Conservation (phyloP, 2,888 invertebrate species). For the Nomada goodeniana region DNA sequence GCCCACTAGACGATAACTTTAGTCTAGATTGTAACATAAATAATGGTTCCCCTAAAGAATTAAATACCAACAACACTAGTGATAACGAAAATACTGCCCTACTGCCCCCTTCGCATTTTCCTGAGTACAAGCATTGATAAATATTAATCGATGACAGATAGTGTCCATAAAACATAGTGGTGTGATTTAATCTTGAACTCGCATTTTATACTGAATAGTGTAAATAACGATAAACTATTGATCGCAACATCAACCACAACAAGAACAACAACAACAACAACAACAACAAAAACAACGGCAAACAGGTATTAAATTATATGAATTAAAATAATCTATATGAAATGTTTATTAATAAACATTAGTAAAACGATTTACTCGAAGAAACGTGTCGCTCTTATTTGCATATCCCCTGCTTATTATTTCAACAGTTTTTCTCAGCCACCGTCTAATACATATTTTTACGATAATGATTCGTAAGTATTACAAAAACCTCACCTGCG, state of each 20-base stretch:
- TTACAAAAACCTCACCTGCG: background rate
- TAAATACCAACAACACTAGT: slow-evolving; percentile 82
- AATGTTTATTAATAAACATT: slow-evolving; percentile 84
- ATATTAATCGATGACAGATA: slow-evolving; percentile 83
- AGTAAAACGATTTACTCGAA: slow-evolving; percentile 80
- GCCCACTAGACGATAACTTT: slow-evolving; percentile 82
- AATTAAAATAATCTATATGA: slow-evolving; percentile 82
- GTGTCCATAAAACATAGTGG: slow-evolving; percentile 80
- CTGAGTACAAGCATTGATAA: slow-evolving; percentile 84
- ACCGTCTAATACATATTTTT: background rate
- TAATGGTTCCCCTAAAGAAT: slow-evolving; percentile 80
- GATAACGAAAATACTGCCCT: slow-evolving; percentile 84
- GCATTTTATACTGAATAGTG: slow-evolving; percentile 84
- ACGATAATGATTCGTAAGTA: background rate
- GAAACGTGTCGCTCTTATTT: slow-evolving; percentile 41
- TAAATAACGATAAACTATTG: slow-evolving; percentile 81
- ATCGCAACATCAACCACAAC: slow-evolving; percentile 69
- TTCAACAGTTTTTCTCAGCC: background rate
- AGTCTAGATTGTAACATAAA: slow-evolving; percentile 84
- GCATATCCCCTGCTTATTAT: background rate
- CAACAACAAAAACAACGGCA: slow-evolving; percentile 72
- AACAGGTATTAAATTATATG: slow-evolving; percentile 82
- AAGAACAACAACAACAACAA: slow-evolving; percentile 52
- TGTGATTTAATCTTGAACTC: slow-evolving; percentile 83
- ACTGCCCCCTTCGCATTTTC: slow-evolving; percentile 82